phyloP scores from a whole-genome alignment of 2,113 vertebrate genomes.

The Lepisosteus oculatus region DNA sequence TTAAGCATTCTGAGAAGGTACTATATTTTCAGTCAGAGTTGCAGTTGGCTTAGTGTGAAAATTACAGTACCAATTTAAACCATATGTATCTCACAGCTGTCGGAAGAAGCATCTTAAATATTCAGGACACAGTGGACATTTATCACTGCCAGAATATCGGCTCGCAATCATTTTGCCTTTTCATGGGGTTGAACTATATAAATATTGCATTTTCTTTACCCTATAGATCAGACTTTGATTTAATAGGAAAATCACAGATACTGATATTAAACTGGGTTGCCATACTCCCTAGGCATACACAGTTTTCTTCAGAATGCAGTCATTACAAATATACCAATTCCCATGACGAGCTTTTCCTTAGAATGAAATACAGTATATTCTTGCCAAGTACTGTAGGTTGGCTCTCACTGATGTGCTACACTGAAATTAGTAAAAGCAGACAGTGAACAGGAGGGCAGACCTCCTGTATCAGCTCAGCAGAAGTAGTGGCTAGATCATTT shows the following conservation, averaged over 20 bases:
- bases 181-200: not conserved
- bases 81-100: not conserved
- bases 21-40: not conserved
- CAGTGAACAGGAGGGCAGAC: too few relatives aligned
- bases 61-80: conserved; percentile 8
- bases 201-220: not conserved
- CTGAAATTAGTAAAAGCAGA: too few relatives aligned
- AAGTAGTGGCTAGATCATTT: too few relatives aligned
- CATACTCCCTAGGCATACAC: not conserved
- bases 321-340: not conserved
- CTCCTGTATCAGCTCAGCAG: too few relatives aligned
- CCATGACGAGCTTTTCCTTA: not conserved
- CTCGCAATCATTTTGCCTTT: not conserved
- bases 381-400: too few relatives aligned
- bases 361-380: not conserved
- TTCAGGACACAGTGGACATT: not conserved
- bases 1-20: not conserved
- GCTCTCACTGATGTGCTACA: too few relatives aligned
- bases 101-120: not conserved
- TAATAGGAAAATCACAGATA: not conserved
- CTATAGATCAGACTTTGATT: not conserved
- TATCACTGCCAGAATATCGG: not conserved
- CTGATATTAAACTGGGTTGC: not conserved
- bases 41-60: not conserved
- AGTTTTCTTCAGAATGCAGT: not conserved